Conservation (phyloP, 2,113 vertebrate species). For the Emydura subglobosa region DNA sequence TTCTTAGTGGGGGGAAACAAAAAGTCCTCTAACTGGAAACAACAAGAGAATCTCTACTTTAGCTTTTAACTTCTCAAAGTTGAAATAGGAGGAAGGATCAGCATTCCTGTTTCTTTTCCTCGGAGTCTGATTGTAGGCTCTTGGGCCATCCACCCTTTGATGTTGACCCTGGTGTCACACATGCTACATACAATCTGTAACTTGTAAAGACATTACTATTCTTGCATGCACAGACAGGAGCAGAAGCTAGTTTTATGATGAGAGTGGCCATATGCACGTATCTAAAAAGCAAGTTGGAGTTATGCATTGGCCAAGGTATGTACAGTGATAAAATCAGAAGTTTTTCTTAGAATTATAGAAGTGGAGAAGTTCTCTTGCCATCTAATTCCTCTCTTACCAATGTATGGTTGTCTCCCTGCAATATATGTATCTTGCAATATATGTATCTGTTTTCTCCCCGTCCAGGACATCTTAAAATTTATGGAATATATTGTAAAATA, state of each 20-base stretch:
- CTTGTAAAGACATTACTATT: not conserved
- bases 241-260: not conserved
- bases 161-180: not conserved
- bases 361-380: not conserved
- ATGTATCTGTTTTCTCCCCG: not conserved
- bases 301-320: not conserved
- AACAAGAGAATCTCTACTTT: not conserved
- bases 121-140: not conserved
- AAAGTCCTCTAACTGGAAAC: not conserved
- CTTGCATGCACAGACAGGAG: not conserved
- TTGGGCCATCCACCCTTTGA: not conserved
- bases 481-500: not conserved
- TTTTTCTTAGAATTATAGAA: not conserved
- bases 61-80: not conserved
- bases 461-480: not conserved
- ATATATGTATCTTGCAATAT: not conserved
- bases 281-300: not conserved
- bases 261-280: fast-evolving
- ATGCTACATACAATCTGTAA: not conserved
- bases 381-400: not conserved
- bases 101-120: not conserved
- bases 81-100: not conserved
- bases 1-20: not conserved
- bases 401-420: not conserved
- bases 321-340: not conserved